Conservation (phyloP, 2,888 invertebrate species). For the Leptopilina myrica region DNA sequence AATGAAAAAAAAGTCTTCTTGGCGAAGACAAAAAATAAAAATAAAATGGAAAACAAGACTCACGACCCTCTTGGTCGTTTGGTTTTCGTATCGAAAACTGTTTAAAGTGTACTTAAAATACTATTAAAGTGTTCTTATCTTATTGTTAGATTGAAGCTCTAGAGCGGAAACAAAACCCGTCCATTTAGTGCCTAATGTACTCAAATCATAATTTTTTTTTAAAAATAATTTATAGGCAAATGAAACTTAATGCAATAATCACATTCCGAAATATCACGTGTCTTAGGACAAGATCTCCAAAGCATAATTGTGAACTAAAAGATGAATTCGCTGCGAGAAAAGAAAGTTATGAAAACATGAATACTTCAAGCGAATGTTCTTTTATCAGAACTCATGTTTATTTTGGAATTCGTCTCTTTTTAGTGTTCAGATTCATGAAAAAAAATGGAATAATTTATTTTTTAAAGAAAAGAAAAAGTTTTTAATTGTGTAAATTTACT, state of each 20-base stretch:
- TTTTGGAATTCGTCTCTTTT: no score
- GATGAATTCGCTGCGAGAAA: constrained; percentile 13
- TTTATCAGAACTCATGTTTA: constrained; percentile 4
- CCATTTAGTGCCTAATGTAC: constrained; percentile 41
- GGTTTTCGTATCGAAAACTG: constrained; percentile 41
- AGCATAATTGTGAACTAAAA: constrained; percentile 33
- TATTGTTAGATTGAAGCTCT: constrained; percentile 22
- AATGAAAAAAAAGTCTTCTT: constrained; percentile 15
- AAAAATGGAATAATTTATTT: no score
- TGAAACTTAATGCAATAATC: constrained; percentile 29
- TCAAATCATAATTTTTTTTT: constrained; percentile 14
- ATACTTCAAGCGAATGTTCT: constrained; percentile 3
- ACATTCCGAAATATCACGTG: constrained; percentile 34
- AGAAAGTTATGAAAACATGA: background rate
- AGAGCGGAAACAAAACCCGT: constrained; percentile 34
- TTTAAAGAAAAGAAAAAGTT: no score
- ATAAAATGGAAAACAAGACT: background rate
- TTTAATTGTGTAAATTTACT: no score
- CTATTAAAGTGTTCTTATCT: constrained; percentile 37
- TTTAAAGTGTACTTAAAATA: constrained; percentile 38
- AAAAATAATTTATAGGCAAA: constrained; percentile 25
- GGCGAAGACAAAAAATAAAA: constrained; percentile 2
- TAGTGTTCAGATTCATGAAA: no score
- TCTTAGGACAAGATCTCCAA: constrained; percentile 36
- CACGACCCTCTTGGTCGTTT: background rate